Evolutionary conservation across 2,888 invertebrate species (phyloP).

Genomic region (Dexiosoma caninum): DNA sequence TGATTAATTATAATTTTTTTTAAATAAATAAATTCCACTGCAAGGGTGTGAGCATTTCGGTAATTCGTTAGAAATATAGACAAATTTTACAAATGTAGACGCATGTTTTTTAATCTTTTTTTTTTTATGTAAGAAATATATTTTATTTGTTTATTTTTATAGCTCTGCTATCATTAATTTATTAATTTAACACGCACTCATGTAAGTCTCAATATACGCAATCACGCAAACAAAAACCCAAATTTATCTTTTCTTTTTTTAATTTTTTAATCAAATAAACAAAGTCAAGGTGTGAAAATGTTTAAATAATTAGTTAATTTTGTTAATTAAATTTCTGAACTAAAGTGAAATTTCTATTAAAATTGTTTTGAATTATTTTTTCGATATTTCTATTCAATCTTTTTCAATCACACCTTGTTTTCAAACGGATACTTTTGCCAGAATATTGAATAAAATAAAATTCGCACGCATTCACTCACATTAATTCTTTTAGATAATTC

Average conservation of each 20-base stretch:
- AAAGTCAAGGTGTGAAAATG: conserved; percentile 19
- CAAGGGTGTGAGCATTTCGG: conserved; percentile 4
- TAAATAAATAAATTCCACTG: background rate
- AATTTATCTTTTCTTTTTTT: conserved; percentile 2
- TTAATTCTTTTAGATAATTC: conserved; percentile 27
- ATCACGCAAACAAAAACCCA: background rate
- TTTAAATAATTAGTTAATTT: conserved; percentile 6
- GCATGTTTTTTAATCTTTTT: background rate
- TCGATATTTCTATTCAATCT: conserved; percentile 9
- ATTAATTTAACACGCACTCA: conserved; percentile 21
- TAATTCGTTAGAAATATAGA: background rate
- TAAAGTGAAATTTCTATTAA: background rate
- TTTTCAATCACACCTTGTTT: conserved; percentile 15
- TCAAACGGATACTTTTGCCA: conserved; percentile 7
- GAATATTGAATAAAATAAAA: background rate
- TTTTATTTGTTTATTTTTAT: background rate
- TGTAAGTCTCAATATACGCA: background rate
- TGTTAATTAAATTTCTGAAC: background rate
- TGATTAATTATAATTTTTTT: no score
- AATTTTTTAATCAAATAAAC: conserved; percentile 19
- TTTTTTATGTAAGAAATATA: background rate
- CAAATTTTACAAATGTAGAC: background rate
- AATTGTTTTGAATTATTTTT: background rate
- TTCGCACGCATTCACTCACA: conserved; percentile 50
- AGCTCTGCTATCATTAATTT: background rate